These are phyloP conservation scores for Ardeotis arabs DNA, from an alignment of 2,113 vertebrate genomes.

Conservation along the genomic window DNA sequence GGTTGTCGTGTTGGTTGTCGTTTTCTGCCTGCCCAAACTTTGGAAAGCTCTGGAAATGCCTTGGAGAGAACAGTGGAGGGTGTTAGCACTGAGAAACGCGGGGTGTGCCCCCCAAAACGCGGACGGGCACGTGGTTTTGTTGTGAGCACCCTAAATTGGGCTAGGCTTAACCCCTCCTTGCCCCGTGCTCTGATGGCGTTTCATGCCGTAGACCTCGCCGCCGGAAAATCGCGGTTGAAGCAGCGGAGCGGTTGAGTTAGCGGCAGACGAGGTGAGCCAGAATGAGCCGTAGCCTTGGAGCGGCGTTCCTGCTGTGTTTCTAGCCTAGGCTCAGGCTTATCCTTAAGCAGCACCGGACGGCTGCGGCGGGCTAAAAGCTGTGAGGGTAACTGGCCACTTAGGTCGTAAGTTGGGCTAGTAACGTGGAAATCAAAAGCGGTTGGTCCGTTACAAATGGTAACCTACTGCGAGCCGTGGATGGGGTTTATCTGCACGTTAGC, in stretches of 20 bases:
- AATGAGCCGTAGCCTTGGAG: not conserved
- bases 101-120: rapidly evolving
- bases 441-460: not conserved
- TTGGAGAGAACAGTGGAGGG: not conserved
- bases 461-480: not conserved
- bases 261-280: not conserved
- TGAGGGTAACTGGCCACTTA: not conserved
- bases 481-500: not conserved
- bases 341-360: not conserved
- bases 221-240: not conserved
- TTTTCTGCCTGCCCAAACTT: not conserved
- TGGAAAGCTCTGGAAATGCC: not conserved
- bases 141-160: not conserved
- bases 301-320: not conserved
- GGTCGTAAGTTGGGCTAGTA: not conserved
- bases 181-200: rapidly evolving
- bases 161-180: not conserved
- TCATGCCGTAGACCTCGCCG: rapidly evolving
- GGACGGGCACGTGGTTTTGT: rapidly evolving
- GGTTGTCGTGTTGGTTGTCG: rapidly evolving
- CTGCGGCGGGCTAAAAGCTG: not conserved
- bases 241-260: not conserved
- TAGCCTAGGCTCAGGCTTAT: not conserved
- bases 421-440: not conserved
- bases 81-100: not conserved